Evolutionary conservation across 2,113 vertebrate genomes (phyloP).

Genomic region (Antigone vipio): DNA sequence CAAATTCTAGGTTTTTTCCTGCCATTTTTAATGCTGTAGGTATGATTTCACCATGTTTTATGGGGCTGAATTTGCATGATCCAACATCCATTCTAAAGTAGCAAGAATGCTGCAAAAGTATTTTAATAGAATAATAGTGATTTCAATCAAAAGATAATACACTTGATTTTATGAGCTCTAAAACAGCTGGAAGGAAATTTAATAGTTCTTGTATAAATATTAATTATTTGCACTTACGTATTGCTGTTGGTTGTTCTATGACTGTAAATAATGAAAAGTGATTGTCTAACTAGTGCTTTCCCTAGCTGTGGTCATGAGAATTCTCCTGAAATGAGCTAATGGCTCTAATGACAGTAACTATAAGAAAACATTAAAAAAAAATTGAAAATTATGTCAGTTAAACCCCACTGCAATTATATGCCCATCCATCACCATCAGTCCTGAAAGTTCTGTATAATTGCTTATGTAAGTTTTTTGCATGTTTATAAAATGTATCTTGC

Average conservation of each 20-base stretch:
- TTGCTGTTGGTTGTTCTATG: not conserved
- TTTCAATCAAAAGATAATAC: not conserved
- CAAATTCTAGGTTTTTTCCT: not conserved
- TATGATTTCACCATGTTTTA: not conserved
- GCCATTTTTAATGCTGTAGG: not conserved
- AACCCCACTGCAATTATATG: accelerated
- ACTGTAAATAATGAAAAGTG: not conserved
- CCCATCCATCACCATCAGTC: not conserved
- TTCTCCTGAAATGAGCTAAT: not conserved
- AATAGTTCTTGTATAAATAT: not conserved
- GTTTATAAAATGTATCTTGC: not conserved
- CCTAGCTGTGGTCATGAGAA: not conserved
- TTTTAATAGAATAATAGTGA: not conserved
- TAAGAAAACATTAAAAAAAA: not conserved
- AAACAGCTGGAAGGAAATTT: not conserved
- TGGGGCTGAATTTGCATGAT: not conserved
- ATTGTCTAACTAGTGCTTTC: not conserved
- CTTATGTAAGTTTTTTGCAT: too few species aligned
- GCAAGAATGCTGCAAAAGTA: not conserved
- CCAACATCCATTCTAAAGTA: not conserved
- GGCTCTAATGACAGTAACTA: not conserved
- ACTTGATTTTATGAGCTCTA: not conserved
- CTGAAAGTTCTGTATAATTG: not conserved
- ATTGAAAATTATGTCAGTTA: not conserved
- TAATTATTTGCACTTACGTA: not conserved